These are phyloP conservation scores for Trachelus iudaicus DNA, from an alignment of 2,888 invertebrate species.

Conservation along the genomic window DNA sequence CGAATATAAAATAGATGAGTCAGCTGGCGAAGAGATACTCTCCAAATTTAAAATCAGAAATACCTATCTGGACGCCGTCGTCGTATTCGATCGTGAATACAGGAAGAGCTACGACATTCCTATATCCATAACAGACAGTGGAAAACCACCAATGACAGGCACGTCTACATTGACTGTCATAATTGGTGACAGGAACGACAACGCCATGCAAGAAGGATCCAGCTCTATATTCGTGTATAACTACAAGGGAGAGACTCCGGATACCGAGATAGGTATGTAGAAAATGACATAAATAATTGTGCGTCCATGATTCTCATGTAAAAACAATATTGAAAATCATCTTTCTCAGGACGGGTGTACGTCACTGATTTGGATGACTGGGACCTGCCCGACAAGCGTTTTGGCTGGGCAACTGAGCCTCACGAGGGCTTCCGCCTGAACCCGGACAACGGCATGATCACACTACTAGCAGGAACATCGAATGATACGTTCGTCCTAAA, in stretches of 20 bases:
- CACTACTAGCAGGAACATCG: slow-evolving; percentile 81
- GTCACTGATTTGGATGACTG: slow-evolving; percentile 97
- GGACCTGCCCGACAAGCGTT: slow-evolving; percentile 93
- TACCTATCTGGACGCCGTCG: slow-evolving; percentile 77
- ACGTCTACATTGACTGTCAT: slow-evolving; percentile 88
- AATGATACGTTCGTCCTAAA: slow-evolving; percentile 81
- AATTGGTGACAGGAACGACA: slow-evolving; percentile 96
- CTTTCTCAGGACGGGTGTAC: slow-evolving; percentile 77
- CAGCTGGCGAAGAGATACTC: slow-evolving; percentile 75
- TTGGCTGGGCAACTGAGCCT: slow-evolving; percentile 75
- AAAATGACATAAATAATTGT: background rate
- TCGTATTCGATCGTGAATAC: slow-evolving; percentile 86
- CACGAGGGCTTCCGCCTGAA: slow-evolving; percentile 80
- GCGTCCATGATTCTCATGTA: background rate
- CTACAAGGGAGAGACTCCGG: slow-evolving; percentile 86
- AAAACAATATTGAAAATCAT: background rate
- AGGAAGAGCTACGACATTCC: slow-evolving; percentile 90
- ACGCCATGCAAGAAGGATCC: slow-evolving; percentile 86
- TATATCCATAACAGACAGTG: slow-evolving; percentile 89
- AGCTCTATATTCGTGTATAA: slow-evolving; percentile 95
- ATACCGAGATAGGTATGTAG: slow-evolving; percentile 77
- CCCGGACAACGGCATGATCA: slow-evolving; percentile 85
- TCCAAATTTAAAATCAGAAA: slow-evolving; percentile 78
- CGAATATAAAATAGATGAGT: slow-evolving; percentile 74
- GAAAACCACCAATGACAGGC: slow-evolving; percentile 77